Evolutionary conservation across 2,888 invertebrate species (phyloP).

Genomic region (Gnatocerus cornutus): DNA sequence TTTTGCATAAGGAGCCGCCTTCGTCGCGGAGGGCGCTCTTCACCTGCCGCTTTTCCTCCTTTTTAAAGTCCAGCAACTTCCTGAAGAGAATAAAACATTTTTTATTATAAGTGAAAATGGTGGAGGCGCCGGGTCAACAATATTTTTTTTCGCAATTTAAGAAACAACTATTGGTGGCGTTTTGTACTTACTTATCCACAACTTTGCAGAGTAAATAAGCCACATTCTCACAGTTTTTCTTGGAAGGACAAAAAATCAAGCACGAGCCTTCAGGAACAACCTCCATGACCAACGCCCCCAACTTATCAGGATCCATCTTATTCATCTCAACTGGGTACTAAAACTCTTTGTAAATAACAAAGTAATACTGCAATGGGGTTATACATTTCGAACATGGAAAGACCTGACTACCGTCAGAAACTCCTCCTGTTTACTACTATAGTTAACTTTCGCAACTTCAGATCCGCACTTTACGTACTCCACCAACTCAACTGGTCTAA

Average conservation of each 20-base stretch:
- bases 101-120: no score
- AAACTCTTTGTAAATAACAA: slow-evolving; percentile 55
- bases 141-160: background rate
- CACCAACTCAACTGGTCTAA: slow-evolving; percentile 89
- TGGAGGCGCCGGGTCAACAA: background rate
- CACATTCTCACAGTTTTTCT: slow-evolving; percentile 94
- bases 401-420: slow-evolving; percentile 73
- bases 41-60: slow-evolving; percentile 76
- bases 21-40: slow-evolving; percentile 78
- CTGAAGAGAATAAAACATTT: slow-evolving; percentile 64
- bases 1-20: slow-evolving; percentile 77
- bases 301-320: slow-evolving; percentile 84
- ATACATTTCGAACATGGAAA: slow-evolving; percentile 45
- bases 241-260: slow-evolving; percentile 94
- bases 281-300: slow-evolving; percentile 87
- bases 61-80: slow-evolving; percentile 74
- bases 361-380: no score
- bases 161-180: background rate
- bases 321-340: slow-evolving; percentile 72
- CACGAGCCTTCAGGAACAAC: slow-evolving; percentile 86
- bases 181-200: slow-evolving; percentile 65
- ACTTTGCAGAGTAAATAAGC: slow-evolving; percentile 83
- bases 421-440: slow-evolving; percentile 71
- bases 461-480: slow-evolving; percentile 88
- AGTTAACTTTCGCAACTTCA: slow-evolving; percentile 73